Evolutionary conservation across 2,113 vertebrate genomes (phyloP).

Genomic region (Chrysemys picta): DNA sequence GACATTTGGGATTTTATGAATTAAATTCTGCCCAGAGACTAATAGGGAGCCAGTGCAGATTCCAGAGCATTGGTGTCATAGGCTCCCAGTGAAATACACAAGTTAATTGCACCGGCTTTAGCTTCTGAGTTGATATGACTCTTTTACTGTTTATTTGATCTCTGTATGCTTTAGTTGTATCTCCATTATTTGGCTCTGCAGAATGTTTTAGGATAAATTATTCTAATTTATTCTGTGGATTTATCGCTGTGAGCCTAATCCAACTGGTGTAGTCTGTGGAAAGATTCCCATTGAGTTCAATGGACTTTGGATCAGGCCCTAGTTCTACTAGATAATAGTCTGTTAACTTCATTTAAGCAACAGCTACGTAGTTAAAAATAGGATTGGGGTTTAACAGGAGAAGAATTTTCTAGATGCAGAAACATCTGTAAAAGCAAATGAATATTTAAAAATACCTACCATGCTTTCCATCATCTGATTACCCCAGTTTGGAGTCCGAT

Average conservation of each 20-base stretch:
- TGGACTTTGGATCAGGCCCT: background rate
- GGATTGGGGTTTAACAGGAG: background rate
- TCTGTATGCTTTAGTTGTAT: background rate
- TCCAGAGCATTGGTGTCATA: fast-evolving
- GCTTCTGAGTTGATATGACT: background rate
- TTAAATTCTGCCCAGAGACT: background rate
- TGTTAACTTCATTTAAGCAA: background rate
- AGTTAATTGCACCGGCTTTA: background rate
- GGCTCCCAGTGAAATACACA: background rate
- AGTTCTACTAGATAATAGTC: background rate
- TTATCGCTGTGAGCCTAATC: background rate
- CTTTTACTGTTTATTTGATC: background rate
- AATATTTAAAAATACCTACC: background rate
- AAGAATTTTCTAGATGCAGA: background rate
- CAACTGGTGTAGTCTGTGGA: background rate
- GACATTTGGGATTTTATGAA: background rate
- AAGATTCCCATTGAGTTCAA: background rate
- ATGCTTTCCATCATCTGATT: background rate
- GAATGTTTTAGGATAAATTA: background rate
- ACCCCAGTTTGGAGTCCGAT: background rate
- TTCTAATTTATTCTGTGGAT: background rate
- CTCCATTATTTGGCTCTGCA: background rate
- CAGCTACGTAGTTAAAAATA: background rate
- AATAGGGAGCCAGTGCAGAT: background rate
- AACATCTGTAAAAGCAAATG: background rate